Conservation (phyloP, 2,113 vertebrate genomes). For the Rhodinocichla rosea region DNA sequence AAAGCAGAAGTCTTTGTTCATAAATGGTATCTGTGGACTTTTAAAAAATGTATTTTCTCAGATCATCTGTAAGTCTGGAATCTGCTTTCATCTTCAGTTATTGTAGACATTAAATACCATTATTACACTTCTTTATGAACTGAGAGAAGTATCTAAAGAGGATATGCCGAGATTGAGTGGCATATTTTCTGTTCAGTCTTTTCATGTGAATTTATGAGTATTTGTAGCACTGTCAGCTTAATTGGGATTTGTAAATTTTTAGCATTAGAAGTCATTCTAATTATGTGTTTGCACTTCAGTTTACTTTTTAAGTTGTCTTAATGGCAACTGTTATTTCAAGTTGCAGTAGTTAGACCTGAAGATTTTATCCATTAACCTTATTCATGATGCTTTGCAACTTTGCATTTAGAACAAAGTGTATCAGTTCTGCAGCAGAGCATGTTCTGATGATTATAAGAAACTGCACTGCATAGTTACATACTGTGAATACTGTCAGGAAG, state of each 20-base stretch:
- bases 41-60: neutral
- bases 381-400: slow-evolving; percentile 11
- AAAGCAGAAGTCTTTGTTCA: neutral
- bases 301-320: neutral
- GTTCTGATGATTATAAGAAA: slow-evolving; percentile 98
- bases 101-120: neutral
- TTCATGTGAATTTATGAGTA: neutral
- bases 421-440: slow-evolving; percentile 96
- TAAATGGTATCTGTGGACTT: neutral
- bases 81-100: neutral
- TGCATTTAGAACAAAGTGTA: slow-evolving; percentile 89
- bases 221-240: neutral
- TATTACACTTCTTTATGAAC: neutral
- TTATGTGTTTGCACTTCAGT: neutral
- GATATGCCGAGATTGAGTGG: neutral
- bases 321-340: neutral
- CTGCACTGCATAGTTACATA: slow-evolving; percentile 97
- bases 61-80: neutral
- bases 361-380: neutral
- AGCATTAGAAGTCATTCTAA: neutral
- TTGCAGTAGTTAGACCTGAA: neutral
- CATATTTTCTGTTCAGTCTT: neutral
- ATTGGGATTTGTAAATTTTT: neutral
- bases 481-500: slow-evolving; percentile 97
- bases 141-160: neutral